Conservation (phyloP, 2,888 invertebrate species). For the Clusia tigrina region DNA sequence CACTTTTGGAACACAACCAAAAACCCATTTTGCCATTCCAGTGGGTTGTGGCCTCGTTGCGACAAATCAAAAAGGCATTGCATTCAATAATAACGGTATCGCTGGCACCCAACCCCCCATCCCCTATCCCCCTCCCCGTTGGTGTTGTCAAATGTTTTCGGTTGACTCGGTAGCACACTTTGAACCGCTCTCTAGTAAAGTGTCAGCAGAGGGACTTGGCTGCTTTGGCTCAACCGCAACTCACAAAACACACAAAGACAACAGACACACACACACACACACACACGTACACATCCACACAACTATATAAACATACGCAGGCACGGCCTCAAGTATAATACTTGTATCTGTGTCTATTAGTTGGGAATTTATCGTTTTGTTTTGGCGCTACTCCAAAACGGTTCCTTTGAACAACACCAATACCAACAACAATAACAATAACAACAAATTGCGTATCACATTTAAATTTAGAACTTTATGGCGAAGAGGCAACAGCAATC, state of each 20-base stretch:
- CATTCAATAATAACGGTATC: slow-evolving; percentile 1
- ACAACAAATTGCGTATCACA: neutral
- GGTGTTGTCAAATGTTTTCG: neutral
- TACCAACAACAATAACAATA: too few relatives aligned
- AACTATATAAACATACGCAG: neutral
- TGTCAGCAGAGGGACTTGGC: neutral
- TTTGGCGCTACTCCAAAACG: neutral
- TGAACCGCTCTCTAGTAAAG: neutral
- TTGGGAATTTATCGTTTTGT: too few relatives aligned
- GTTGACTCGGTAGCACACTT: neutral
- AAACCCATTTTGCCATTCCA: slow-evolving; percentile 5
- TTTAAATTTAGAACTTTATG: neutral
- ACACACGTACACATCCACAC: neutral
- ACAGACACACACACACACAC: neutral
- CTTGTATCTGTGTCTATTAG: too few relatives aligned
- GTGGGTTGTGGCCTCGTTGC: neutral
- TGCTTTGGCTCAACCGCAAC: slow-evolving; percentile 8
- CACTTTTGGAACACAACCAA: neutral
- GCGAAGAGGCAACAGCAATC: too few relatives aligned
- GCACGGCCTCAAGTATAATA: too few relatives aligned
- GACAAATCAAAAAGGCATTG: slow-evolving; percentile 2
- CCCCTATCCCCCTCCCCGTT: too few relatives aligned
- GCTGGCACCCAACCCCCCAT: too few relatives aligned
- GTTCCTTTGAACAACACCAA: too few relatives aligned
- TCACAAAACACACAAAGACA: neutral